Evolutionary conservation across 2,888 invertebrate genomes (phyloP).

Genomic region (Agrotis clavis): DNA sequence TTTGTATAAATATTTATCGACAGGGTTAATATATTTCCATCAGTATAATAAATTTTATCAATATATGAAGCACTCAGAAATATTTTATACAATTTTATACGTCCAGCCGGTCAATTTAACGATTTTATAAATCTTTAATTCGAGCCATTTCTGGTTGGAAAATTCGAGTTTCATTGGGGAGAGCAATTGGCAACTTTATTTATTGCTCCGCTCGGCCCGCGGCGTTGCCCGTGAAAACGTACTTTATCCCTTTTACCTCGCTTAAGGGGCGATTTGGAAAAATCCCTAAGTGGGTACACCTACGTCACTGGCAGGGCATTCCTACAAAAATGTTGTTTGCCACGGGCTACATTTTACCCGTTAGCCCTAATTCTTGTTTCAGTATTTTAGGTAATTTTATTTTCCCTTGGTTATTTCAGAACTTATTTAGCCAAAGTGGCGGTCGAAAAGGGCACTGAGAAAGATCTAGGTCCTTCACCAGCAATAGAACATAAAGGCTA

Average conservation of each 20-base stretch:
- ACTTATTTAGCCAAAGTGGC: background rate
- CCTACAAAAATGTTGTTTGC: slow-evolving; percentile 49
- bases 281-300: slow-evolving; percentile 61
- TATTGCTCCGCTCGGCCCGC: slow-evolving; percentile 63
- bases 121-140: slow-evolving; percentile 60
- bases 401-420: slow-evolving; percentile 1
- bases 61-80: slow-evolving; percentile 5
- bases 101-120: slow-evolving; percentile 44
- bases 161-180: slow-evolving; percentile 61
- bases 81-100: slow-evolving; percentile 39
- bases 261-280: slow-evolving; percentile 64
- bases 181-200: slow-evolving; percentile 67
- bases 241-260: slow-evolving; percentile 66
- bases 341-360: slow-evolving; percentile 45
- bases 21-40: background rate
- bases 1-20: slow-evolving; percentile 13
- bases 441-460: no score
- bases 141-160: slow-evolving; percentile 50
- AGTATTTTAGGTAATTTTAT: slow-evolving; percentile 32
- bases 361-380: slow-evolving; percentile 28
- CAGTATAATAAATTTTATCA: slow-evolving; percentile 11
- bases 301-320: slow-evolving; percentile 53
- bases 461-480: no score
- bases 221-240: slow-evolving; percentile 64
- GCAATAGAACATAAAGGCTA: no score